phyloP scores from a whole-genome alignment of 2,797 vertebrate species.

The Muscicapa striata region DNA sequence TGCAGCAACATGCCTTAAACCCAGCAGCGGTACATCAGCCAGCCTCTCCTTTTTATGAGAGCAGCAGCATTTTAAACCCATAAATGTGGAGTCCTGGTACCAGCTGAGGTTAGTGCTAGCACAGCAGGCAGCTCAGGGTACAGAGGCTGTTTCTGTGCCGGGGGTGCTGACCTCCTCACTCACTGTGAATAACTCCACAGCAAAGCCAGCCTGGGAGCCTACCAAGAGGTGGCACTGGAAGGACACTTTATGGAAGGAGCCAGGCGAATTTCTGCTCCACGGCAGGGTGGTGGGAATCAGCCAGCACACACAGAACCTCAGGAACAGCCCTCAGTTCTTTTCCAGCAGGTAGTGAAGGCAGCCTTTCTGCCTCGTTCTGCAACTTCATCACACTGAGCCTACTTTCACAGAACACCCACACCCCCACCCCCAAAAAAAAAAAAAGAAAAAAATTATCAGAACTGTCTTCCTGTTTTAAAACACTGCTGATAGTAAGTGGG shows the following conservation, averaged over 20 bases:
- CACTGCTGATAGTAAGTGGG: neutral
- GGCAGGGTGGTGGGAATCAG: neutral
- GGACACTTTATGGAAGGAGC: neutral
- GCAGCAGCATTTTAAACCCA: neutral
- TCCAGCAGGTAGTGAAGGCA: neutral
- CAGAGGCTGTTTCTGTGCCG: neutral
- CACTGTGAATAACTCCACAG: neutral
- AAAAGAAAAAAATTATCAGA: neutral
- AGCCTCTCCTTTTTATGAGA: neutral
- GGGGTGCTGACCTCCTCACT: neutral
- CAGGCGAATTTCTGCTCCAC: neutral
- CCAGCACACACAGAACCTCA: neutral
- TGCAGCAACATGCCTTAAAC: neutral
- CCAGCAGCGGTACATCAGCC: neutral
- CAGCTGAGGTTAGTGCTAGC: neutral
- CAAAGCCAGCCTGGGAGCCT: neutral
- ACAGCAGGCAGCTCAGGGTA: neutral
- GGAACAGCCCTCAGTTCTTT: neutral
- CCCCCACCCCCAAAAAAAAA: no score
- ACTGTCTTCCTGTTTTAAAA: neutral
- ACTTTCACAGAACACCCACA: accelerated
- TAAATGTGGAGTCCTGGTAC: neutral
- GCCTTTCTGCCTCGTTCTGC: neutral
- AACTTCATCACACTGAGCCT: neutral
- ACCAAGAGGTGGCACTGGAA: constrained; percentile 64